These are phyloP conservation scores for Montipora cactus DNA, from an alignment of 64 coral and sea anemone species.

Conservation along the genomic window DNA sequence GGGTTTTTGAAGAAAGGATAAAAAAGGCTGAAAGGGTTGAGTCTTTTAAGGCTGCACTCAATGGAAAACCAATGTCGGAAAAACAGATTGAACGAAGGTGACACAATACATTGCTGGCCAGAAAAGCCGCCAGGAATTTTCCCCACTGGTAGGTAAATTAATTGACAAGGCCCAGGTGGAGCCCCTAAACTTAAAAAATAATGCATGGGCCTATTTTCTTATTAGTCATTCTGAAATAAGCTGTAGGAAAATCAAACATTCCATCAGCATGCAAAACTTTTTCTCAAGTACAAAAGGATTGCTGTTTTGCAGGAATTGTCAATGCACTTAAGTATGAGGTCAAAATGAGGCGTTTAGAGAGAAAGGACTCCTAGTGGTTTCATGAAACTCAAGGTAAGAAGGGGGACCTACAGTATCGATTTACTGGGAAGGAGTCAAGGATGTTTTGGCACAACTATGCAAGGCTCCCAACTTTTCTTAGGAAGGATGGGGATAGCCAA, in stretches of 20 bases:
- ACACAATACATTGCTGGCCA: constrained; percentile 53
- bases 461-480: neutral
- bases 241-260: constrained; percentile 11
- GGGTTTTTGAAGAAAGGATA: neutral
- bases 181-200: constrained; percentile 35
- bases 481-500: constrained; percentile 25
- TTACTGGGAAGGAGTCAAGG: constrained; percentile 66
- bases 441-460: constrained; percentile 53
- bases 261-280: neutral
- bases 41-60: constrained; percentile 13
- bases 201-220: constrained; percentile 66
- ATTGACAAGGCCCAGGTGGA: constrained; percentile 40
- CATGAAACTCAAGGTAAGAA: constrained; percentile 75
- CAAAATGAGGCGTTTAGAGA: constrained; percentile 26
- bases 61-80: neutral
- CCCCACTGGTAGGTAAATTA: constrained; percentile 31
- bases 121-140: constrained; percentile 42
- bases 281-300: constrained; percentile 8
- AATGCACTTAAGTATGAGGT: constrained; percentile 2
- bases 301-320: neutral
- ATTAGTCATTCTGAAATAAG: constrained; percentile 32
- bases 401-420: constrained; percentile 73
- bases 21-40: constrained; percentile 20
- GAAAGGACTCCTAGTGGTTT: constrained; percentile 66
- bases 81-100: constrained; percentile 9